phyloP scores from a whole-genome alignment of 2,797 vertebrate species.

The Hypotaenidia okinawae region DNA sequence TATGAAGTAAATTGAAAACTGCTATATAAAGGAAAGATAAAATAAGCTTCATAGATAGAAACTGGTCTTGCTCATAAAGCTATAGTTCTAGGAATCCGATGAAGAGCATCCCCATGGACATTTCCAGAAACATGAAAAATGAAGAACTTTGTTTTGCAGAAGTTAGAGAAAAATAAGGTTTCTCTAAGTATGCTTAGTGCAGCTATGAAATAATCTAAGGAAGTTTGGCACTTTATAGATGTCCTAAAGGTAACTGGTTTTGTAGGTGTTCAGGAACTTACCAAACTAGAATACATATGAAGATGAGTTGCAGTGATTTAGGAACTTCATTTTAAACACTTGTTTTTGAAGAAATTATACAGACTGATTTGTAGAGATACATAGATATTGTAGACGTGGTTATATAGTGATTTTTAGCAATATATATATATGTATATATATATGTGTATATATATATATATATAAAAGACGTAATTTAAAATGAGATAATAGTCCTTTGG shows the following conservation, averaged over 20 bases:
- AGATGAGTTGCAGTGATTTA: background rate
- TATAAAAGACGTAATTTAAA: background rate
- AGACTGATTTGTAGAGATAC: background rate
- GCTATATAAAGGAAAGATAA: background rate
- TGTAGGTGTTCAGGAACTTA: background rate
- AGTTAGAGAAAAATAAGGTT: background rate
- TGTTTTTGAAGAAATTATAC: background rate
- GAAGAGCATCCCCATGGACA: rapidly evolving
- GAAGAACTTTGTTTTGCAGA: background rate
- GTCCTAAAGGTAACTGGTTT: background rate
- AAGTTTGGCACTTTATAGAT: background rate
- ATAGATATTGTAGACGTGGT: background rate
- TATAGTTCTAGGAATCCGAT: background rate
- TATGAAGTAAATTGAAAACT: background rate
- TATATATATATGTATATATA: background rate
- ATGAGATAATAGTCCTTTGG: background rate
- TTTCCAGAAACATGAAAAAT: background rate
- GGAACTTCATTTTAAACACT: background rate
- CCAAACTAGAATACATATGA: background rate
- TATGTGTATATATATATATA: too few relatives aligned
- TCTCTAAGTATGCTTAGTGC: background rate
- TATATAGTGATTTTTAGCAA: background rate
- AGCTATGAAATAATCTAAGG: background rate
- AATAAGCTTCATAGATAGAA: background rate
- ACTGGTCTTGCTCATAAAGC: background rate